These are phyloP conservation scores for Lasius fuliginosus DNA, from an alignment of 2,888 invertebrate genomes.

Conservation along the genomic window DNA sequence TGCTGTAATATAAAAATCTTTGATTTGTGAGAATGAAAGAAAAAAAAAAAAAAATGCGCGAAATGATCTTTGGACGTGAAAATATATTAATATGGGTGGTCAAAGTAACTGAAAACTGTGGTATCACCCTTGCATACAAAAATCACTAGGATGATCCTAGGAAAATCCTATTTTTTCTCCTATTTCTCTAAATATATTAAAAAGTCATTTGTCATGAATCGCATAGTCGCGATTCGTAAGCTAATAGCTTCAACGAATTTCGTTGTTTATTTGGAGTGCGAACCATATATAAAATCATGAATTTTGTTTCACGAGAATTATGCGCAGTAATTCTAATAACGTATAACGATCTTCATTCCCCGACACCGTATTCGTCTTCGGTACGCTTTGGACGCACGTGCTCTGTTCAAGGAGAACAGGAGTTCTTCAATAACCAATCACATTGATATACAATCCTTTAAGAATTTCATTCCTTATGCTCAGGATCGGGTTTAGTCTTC, in stretches of 20 bases:
- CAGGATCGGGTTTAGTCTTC: conserved; percentile 84
- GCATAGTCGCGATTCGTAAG: not conserved
- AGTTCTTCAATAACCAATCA: conserved; percentile 73
- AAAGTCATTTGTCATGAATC: conserved; percentile 32
- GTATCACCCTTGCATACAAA: conserved; percentile 44
- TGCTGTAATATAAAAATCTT: conserved; percentile 24
- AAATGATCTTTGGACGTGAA: conserved; percentile 20
- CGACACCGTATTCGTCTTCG: conserved; percentile 55
- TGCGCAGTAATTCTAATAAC: conserved; percentile 58
- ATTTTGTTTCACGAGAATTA: conserved; percentile 55
- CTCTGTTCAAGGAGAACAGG: conserved; percentile 53
- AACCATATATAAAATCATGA: conserved; percentile 53
- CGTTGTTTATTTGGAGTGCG: conserved; percentile 68
- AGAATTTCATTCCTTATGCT: conserved; percentile 86
- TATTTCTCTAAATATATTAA: conserved; percentile 33
- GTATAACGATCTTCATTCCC: conserved; percentile 32
- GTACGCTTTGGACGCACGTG: conserved; percentile 44
- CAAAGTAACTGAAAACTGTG: conserved; percentile 54
- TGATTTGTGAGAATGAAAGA: conserved; percentile 26
- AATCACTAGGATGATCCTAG: conserved; percentile 12
- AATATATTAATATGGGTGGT: conserved; percentile 19
- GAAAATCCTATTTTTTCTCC: conserved; percentile 30
- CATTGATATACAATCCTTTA: conserved; percentile 65
- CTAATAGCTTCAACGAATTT: conserved; percentile 56
- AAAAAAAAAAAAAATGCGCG: conserved; percentile 15